Base-by-base conservation (phyloP, 2,797 vertebrate genomes). In the Lacerta viridis region DNA sequence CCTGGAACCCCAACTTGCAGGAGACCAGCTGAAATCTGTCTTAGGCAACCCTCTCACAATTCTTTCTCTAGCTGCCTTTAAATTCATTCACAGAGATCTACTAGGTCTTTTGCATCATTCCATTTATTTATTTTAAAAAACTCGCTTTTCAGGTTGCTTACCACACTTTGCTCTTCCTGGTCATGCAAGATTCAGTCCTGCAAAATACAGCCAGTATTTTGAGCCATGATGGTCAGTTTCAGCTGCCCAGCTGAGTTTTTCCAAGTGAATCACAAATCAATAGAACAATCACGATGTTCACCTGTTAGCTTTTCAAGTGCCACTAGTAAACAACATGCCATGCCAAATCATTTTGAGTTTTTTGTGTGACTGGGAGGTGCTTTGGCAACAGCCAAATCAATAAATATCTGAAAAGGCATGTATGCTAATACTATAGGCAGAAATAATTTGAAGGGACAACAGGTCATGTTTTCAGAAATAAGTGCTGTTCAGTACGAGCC, bases 321-420 rank as follows among this genome's bases (percentile, higher is more conserved):
- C 86, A 71, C 0, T 80, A 33, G 4, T 71, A 6, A 81, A 6
- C 74, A 89, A 85, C 18, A 41, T 0, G 20, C 69, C 7, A 10
- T 89, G 41, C 15, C 4, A 1, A 23, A 61, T 84, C 59, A 80
- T 29, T 80, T 39, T 39, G 55, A 89, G 74, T 89, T 91, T 91
- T 88, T 66, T 89, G 18, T 79, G 59, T 41, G 41, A 72, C 11
- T 7, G 1, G 71, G 88, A 86, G 79, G 59, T 23, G 0, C 74
- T 90, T 87, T 83, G 84, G 13, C 74, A 86, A 90, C 1, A 0
- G 0, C 0, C 5, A n/a, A 81, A 59, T 76, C 68, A 87, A 66
- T 9, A 55, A 8, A 25, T 78, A 88, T 1, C 11, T 69, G 20
- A 36, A 80, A 78, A 72, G 7, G 59, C 0, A 59, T 6, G 27